These are phyloP conservation scores for Gryon sp. DNA, from an alignment of 1,140 invertebrate species.

Conservation along the genomic window DNA sequence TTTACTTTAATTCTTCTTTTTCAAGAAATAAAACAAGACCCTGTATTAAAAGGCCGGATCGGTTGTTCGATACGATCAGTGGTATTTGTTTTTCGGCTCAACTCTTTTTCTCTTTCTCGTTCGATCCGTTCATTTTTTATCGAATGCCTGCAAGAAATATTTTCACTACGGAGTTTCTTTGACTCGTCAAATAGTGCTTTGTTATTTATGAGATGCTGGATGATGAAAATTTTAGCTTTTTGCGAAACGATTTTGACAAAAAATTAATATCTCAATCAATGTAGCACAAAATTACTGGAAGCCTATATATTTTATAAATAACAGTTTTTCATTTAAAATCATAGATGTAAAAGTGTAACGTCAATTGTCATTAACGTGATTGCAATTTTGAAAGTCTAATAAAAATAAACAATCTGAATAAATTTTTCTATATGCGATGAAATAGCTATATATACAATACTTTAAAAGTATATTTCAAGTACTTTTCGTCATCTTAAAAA, in stretches of 20 bases:
- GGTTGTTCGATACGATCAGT: slow-evolving; percentile 1
- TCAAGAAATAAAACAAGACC: neutral
- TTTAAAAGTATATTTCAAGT: too few relatives aligned
- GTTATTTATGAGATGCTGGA: neutral
- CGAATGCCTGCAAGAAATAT: neutral
- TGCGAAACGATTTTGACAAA: neutral
- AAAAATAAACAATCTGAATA: too few relatives aligned
- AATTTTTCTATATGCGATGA: too few relatives aligned
- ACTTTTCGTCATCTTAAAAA: too few relatives aligned
- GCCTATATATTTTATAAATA: too few relatives aligned
- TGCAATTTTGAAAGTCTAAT: too few relatives aligned
- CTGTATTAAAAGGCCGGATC: slow-evolving; percentile 2
- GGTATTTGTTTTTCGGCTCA: slow-evolving; percentile 3
- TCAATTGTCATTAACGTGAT: too few relatives aligned
- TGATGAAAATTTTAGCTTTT: neutral
- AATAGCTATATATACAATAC: too few relatives aligned
- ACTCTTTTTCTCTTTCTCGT: neutral
- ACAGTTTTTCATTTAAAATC: too few relatives aligned
- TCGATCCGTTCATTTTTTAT: neutral
- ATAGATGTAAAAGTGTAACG: too few relatives aligned
- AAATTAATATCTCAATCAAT: neutral
- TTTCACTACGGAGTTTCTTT: neutral
- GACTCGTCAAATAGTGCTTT: neutral
- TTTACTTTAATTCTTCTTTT: neutral
- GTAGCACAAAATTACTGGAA: too few relatives aligned